A percentile compares a stretch with the other conserved stretches of the same genome.
phyloP scores from a whole-genome alignment of 1,140 invertebrate species.

The Phenacoccus solenopsis region DNA sequence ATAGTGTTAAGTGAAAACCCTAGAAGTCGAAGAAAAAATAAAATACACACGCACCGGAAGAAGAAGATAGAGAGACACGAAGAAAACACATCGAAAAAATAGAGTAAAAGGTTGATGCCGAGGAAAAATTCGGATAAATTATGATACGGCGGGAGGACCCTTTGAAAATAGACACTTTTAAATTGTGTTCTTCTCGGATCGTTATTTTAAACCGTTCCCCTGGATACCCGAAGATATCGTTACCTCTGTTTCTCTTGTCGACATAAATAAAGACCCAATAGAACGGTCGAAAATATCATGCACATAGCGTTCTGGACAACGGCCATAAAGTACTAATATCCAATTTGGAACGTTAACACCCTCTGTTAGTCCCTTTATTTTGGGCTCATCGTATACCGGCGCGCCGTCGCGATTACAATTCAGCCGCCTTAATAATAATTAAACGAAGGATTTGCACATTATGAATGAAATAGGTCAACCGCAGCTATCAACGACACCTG shows the following conservation, averaged over 20 bases:
- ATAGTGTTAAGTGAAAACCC: neutral
- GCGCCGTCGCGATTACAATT: neutral
- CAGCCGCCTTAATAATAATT: neutral
- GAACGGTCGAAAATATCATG: neutral
- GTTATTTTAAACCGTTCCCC: neutral
- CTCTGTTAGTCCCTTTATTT: neutral
- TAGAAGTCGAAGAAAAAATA: neutral
- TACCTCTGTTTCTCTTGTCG: neutral
- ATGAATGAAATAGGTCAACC: neutral
- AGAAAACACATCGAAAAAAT: neutral
- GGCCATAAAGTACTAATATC: constrained; percentile 1
- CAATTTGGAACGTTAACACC: constrained; percentile 1
- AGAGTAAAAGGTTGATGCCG: neutral
- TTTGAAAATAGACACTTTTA: neutral
- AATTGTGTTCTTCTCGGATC: neutral
- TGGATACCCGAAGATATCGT: neutral
- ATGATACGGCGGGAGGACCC: neutral
- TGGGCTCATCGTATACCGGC: neutral
- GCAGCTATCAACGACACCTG: neutral
- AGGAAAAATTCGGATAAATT: neutral
- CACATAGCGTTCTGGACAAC: neutral
- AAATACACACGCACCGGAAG: too few species aligned
- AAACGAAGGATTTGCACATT: neutral
- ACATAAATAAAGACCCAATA: constrained; percentile 3
- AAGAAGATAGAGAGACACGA: neutral